Evolutionary conservation across 2,113 vertebrate genomes (phyloP).

Genomic region (Pelmatolapia mariae): DNA sequence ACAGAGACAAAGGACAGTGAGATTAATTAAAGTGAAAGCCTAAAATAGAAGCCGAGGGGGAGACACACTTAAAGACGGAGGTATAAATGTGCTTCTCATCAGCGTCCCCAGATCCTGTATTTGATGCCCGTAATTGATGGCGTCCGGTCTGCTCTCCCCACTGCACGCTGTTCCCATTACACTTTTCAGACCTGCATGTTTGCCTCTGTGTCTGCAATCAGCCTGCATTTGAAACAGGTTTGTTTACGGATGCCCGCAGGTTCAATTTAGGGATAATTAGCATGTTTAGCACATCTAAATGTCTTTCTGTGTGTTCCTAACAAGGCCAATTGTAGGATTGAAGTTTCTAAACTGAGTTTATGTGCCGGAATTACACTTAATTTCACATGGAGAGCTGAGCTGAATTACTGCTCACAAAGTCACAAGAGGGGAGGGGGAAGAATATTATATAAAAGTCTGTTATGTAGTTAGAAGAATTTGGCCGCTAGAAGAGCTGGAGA

Average conservation of each 20-base stretch:
- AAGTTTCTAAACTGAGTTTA: background rate
- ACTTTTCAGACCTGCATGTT: background rate
- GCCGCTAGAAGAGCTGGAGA: background rate
- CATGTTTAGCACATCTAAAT: background rate
- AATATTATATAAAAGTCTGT: background rate
- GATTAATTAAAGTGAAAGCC: background rate
- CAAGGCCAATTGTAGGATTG: background rate
- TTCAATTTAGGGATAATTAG: constrained; percentile 28
- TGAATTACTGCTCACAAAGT: background rate
- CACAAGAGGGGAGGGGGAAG: background rate
- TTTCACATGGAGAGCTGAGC: background rate
- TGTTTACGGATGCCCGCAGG: constrained; percentile 25
- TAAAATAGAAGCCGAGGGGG: background rate
- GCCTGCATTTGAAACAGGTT: background rate
- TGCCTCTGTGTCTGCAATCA: constrained; percentile 22
- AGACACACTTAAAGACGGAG: background rate
- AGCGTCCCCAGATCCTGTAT: constrained; percentile 26
- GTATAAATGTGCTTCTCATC: constrained; percentile 47
- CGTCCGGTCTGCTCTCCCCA: background rate
- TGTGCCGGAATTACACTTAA: background rate
- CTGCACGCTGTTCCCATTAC: constrained; percentile 26
- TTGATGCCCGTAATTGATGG: constrained; percentile 31
- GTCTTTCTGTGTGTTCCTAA: background rate
- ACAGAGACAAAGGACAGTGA: background rate
- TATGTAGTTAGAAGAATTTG: background rate